Evolutionary conservation across 1,140 invertebrate genomes (phyloP).

Genomic region (Chymomyza costata): DNA sequence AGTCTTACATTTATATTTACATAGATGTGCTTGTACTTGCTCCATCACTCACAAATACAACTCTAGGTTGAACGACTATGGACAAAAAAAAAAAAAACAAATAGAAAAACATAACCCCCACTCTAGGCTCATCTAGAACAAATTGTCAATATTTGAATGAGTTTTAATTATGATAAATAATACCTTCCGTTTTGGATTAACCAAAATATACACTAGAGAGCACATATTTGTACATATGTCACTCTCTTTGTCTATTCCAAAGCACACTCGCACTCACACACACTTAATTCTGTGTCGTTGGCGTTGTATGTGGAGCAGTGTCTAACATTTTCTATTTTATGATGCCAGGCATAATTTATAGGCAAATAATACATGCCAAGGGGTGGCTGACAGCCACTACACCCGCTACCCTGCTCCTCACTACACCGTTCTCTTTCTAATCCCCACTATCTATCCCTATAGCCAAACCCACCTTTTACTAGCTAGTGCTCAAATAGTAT

Average conservation of each 20-base stretch:
- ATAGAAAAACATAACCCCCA: too few species aligned
- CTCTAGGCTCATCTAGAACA: constrained; percentile 19
- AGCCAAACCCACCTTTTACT: constrained; percentile 12
- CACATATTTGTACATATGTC: constrained; percentile 11
- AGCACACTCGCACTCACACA: too few species aligned
- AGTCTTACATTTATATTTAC: too few species aligned
- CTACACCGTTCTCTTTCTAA: too few species aligned
- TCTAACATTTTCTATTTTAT: constrained; percentile 32
- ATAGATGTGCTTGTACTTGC: too few species aligned
- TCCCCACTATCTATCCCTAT: neutral
- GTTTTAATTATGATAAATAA: constrained; percentile 56
- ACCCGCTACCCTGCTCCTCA: neutral
- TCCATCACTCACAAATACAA: too few species aligned
- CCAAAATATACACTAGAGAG: constrained; percentile 9
- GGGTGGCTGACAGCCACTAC: too few species aligned
- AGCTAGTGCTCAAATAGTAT: constrained; percentile 45
- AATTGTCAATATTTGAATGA: constrained; percentile 50
- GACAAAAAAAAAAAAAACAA: too few species aligned
- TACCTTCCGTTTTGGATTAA: constrained; percentile 42
- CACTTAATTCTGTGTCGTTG: constrained; percentile 13
- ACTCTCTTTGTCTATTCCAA: neutral
- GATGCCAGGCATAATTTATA: constrained; percentile 51
- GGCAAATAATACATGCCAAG: constrained; percentile 19
- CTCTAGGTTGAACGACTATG: too few species aligned
- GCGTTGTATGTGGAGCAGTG: constrained; percentile 41